Percentiles rank a stretch among this genome's conserved stretches.
Evolutionary conservation across 2,888 invertebrate genomes (phyloP).

Genomic region (Xestia sexstrigata): DNA sequence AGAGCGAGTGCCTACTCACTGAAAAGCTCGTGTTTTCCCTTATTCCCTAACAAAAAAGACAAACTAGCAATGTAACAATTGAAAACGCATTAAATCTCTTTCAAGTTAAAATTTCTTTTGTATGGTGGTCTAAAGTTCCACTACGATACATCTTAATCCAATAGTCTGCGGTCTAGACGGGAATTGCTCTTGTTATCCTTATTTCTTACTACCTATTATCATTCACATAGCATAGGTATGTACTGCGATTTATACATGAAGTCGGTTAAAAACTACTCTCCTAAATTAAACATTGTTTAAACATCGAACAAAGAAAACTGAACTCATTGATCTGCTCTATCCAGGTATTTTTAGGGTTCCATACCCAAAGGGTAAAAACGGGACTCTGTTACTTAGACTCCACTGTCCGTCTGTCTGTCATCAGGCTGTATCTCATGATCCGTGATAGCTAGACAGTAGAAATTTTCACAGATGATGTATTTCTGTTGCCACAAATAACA

Average conservation of each 20-base stretch:
- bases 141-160: slow-evolving; percentile 69
- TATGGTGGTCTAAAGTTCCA: slow-evolving; percentile 41
- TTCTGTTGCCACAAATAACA: too few relatives aligned
- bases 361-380: too few relatives aligned
- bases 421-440: too few relatives aligned
- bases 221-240: slow-evolving; percentile 14
- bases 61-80: slow-evolving; percentile 37
- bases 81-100: slow-evolving; percentile 48
- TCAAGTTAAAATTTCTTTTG: slow-evolving; percentile 50
- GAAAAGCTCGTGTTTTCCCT: slow-evolving; percentile 30
- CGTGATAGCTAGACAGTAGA: too few relatives aligned
- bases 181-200: slow-evolving; percentile 52
- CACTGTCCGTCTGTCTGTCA: too few relatives aligned
- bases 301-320: neutral
- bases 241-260: slow-evolving; percentile 6
- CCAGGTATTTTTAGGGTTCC: neutral
- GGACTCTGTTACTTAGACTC: too few relatives aligned
- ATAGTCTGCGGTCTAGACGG: slow-evolving; percentile 69
- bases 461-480: too few relatives aligned
- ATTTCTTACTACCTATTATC: neutral
- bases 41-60: slow-evolving; percentile 6
- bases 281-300: neutral
- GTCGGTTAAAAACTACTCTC: neutral
- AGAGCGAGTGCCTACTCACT: neutral
- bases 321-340: neutral